Conservation (phyloP, 2,888 invertebrate species). For the Epinotia demarniana region DNA sequence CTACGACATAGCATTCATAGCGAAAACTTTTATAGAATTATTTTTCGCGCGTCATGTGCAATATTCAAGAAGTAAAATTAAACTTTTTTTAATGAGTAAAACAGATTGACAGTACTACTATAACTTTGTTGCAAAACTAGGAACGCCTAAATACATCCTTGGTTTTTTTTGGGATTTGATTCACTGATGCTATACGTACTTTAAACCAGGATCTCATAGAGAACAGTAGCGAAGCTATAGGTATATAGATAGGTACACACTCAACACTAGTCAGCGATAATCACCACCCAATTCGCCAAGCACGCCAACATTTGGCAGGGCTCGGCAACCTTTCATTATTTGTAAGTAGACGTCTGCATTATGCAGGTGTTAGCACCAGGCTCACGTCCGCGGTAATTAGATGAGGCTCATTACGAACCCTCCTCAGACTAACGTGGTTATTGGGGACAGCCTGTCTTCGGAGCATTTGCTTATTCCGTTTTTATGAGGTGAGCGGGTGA, state of each 20-base stretch:
- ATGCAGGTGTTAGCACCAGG: conserved; percentile 65
- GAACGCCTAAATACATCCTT: no score
- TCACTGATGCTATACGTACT: no score
- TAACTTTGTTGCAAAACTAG: no score
- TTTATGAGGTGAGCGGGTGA: conserved; percentile 28
- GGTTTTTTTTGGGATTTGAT: no score
- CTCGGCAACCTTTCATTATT: conserved; percentile 41
- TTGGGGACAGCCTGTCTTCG: conserved; percentile 51
- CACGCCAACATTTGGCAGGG: conserved; percentile 40
- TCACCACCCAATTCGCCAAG: conserved; percentile 12
- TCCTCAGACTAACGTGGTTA: conserved; percentile 48
- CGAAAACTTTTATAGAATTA: no score
- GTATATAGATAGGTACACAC: neutral
- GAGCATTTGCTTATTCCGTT: conserved; percentile 44
- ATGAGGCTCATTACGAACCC: conserved; percentile 63
- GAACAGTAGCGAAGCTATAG: no score
- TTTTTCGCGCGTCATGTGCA: no score
- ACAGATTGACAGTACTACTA: no score
- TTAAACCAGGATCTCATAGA: no score
- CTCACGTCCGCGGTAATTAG: conserved; percentile 66
- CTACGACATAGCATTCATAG: neutral
- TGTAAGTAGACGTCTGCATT: conserved; percentile 45
- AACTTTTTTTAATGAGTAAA: no score
- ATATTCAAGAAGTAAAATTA: no score
- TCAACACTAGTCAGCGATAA: conserved; percentile 9